These are phyloP conservation scores for Nomada hirtipes DNA, from an alignment of 2,888 invertebrate genomes.

Conservation along the genomic window DNA sequence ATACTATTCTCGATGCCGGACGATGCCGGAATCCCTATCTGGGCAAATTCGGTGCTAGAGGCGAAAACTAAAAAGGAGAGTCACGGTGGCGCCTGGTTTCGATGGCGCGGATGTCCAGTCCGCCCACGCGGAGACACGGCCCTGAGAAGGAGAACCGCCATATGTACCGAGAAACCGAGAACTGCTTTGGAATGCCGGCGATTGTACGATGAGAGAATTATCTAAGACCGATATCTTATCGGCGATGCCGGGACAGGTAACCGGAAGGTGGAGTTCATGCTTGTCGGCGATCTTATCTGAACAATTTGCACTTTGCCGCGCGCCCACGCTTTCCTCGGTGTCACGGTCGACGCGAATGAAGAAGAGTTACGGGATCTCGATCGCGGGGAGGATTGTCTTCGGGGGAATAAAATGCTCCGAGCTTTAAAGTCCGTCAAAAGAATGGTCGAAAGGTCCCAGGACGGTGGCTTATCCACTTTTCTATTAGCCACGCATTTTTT, in stretches of 20 bases:
- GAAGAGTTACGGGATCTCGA: neutral
- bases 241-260: conserved; percentile 56
- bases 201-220: conserved; percentile 66
- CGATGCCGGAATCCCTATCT: neutral
- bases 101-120: conserved; percentile 43
- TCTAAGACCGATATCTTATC: conserved; percentile 70
- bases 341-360: conserved; percentile 48
- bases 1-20: neutral
- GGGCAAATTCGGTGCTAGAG: conserved; percentile 23
- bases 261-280: conserved; percentile 67
- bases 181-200: conserved; percentile 46
- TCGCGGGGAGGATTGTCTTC: no score
- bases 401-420: no score
- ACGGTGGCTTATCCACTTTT: no score
- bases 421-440: no score
- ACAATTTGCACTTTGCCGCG: conserved; percentile 54
- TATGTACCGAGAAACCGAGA: conserved; percentile 48
- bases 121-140: conserved; percentile 50
- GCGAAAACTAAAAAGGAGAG: conserved; percentile 12
- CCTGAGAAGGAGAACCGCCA: conserved; percentile 66
- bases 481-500: no score
- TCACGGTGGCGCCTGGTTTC: conserved; percentile 52
- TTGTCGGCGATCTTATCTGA: conserved; percentile 65
- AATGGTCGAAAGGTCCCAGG: no score
- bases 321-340: conserved; percentile 50